Evolutionary conservation across 2,113 vertebrate species (phyloP).

Genomic region (Fulmarus glacialis): DNA sequence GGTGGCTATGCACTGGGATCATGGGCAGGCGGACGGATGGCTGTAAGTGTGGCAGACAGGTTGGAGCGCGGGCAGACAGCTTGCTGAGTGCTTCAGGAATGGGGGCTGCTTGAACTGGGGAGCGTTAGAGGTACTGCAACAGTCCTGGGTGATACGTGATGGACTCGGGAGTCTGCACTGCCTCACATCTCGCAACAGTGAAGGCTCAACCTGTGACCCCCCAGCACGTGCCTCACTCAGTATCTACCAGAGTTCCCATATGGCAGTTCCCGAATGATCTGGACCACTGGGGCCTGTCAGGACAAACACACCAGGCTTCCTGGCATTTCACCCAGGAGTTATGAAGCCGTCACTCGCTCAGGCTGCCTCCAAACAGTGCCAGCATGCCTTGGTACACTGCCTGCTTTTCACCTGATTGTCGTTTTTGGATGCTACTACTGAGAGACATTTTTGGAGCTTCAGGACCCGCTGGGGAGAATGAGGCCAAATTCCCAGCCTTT

Average conservation of each 20-base stretch:
- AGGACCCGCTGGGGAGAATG: background rate
- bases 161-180: background rate
- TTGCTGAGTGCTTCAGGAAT: background rate
- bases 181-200: background rate
- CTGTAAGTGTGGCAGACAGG: background rate
- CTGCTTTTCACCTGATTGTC: background rate
- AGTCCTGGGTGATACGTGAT: background rate
- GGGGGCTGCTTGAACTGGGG: background rate
- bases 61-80: background rate
- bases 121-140: background rate
- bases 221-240: background rate
- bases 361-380: background rate
- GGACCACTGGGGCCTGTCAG: background rate
- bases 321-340: background rate
- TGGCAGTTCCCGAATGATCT: background rate
- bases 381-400: background rate
- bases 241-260: background rate
- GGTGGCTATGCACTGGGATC: background rate
- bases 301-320: background rate
- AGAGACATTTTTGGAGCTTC: background rate
- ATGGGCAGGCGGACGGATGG: accelerated
- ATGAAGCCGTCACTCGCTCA: background rate
- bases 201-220: background rate
- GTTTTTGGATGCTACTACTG: background rate
- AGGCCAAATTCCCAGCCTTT: background rate